These are phyloP conservation scores for Tetrapedia diversipes DNA, from an alignment of 2,888 invertebrate species.

Conservation along the genomic window DNA sequence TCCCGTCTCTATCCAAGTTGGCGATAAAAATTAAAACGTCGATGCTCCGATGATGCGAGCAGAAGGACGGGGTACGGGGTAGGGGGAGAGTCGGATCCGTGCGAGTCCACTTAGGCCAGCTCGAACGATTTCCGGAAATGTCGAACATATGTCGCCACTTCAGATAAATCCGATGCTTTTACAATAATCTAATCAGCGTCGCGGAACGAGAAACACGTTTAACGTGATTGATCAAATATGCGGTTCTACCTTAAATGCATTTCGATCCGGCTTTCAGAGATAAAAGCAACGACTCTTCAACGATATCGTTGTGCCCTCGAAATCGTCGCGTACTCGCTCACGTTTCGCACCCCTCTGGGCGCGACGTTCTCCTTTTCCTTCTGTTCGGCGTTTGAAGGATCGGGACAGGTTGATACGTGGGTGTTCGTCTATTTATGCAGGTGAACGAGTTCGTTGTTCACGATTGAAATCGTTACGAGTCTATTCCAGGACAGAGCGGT, in stretches of 20 bases:
- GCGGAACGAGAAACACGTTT: constrained; percentile 79
- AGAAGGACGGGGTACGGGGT: too few relatives aligned
- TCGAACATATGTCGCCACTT: constrained; percentile 78
- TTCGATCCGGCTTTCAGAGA: constrained; percentile 27
- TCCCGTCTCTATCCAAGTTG: constrained; percentile 25
- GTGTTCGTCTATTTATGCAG: too few relatives aligned
- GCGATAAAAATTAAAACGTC: constrained; percentile 55
- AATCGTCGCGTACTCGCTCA: neutral
- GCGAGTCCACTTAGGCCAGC: constrained; percentile 36
- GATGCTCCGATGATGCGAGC: too few relatives aligned
- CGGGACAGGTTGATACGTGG: too few relatives aligned
- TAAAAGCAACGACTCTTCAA: constrained; percentile 14
- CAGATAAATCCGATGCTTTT: constrained; percentile 80
- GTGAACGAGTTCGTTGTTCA: too few relatives aligned
- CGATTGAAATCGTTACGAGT: too few relatives aligned
- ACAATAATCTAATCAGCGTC: constrained; percentile 80
- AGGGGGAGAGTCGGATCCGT: constrained; percentile 24
- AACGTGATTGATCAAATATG: constrained; percentile 72
- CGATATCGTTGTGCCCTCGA: neutral
- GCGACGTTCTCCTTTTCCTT: too few relatives aligned
- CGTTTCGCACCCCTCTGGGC: neutral
- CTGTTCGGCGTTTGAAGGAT: too few relatives aligned
- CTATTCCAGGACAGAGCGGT: too few relatives aligned
- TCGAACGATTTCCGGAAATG: constrained; percentile 47
- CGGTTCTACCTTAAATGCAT: constrained; percentile 50